Percentiles rank a stretch among this genome's conserved stretches.
Conservation (phyloP, 1,140 invertebrate species). For the Cherax destructor region DNA sequence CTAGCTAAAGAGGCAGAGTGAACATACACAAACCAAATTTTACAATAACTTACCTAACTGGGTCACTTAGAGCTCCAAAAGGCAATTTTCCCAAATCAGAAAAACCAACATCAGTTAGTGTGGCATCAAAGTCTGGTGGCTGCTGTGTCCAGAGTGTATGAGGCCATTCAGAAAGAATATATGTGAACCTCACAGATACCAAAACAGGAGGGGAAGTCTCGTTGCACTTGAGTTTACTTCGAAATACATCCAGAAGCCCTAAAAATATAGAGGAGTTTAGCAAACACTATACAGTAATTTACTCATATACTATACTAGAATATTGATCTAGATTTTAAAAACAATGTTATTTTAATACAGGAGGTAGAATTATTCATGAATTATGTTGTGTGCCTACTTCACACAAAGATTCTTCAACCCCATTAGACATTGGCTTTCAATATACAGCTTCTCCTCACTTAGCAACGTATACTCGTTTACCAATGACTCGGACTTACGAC, state of each 20-base stretch:
- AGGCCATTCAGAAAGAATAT: constrained; percentile 81
- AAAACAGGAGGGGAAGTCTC: constrained; percentile 80
- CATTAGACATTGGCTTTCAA: too few relatives aligned
- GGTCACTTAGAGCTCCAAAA: constrained; percentile 89
- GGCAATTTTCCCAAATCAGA: constrained; percentile 82
- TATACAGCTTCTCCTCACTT: too few relatives aligned
- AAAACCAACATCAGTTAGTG: constrained; percentile 80
- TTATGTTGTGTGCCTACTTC: too few relatives aligned
- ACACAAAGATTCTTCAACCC: too few relatives aligned
- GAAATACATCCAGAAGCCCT: constrained; percentile 86
- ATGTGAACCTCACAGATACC: constrained; percentile 89
- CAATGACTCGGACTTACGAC: too few relatives aligned
- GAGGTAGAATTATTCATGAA: too few relatives aligned
- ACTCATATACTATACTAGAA: too few relatives aligned
- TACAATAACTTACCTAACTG: constrained; percentile 78
- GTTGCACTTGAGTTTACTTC: constrained; percentile 83
- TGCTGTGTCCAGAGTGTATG: constrained; percentile 82
- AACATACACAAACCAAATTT: too few relatives aligned
- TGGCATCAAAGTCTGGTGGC: constrained; percentile 84
- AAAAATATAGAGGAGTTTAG: constrained; percentile 42
- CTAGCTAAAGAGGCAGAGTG: background rate
- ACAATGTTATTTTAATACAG: too few relatives aligned
- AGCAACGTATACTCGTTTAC: too few relatives aligned
- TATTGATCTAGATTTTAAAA: too few relatives aligned
- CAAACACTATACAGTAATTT: too few relatives aligned